Base-by-base conservation (phyloP, 2,113 vertebrate species). In the Peromyscus californicus region DNA sequence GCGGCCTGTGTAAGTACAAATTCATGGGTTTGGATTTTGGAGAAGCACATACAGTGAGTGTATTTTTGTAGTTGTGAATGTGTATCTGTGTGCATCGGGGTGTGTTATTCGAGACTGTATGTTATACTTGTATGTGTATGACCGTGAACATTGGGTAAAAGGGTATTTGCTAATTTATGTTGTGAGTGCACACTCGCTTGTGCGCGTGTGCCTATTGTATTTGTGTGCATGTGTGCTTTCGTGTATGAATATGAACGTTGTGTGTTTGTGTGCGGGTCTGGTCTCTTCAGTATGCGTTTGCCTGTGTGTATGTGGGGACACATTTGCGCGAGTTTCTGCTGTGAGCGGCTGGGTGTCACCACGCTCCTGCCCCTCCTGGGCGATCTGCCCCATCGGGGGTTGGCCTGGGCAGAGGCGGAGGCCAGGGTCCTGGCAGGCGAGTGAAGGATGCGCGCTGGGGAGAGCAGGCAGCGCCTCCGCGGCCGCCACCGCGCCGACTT, bases 401-500 rank as follows among this genome's bases (percentile, higher is more conserved):
- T 88, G 54, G 26, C 90, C 21, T 3, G 79, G 78, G 69, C 85
- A 51, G 86, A 82, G 78, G 79, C 33, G 3, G 89, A n/a, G 26
- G 63, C 79, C 4, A 65, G 5, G 51, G 74, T 67, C 39, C 12
- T 4, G 36, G 88, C 42, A 33, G 65, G 92, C 67, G 48, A 65
- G 84, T 48, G 91, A 78, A 75, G 75, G 63, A 80, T 75, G 11
- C 26, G 51, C 65, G 51, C 51, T 36, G 3, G 70, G 72, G 36
- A 3, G 87, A 82, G 90, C 95, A 42, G 91, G 76, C 90, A 78
- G 97, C 72, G 87, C 90, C 33, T 48, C 80, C 16, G 90, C 84
- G 80, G 33, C 63, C 36, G 67, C 91, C 15, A 96, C 82, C 70
- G 96, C 86, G 93, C 97, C 92, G 98, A 96, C 98, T 99, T 99